Evolutionary conservation across 2,113 vertebrate species (phyloP).

Genomic region (Nyctereutes procyonoides): DNA sequence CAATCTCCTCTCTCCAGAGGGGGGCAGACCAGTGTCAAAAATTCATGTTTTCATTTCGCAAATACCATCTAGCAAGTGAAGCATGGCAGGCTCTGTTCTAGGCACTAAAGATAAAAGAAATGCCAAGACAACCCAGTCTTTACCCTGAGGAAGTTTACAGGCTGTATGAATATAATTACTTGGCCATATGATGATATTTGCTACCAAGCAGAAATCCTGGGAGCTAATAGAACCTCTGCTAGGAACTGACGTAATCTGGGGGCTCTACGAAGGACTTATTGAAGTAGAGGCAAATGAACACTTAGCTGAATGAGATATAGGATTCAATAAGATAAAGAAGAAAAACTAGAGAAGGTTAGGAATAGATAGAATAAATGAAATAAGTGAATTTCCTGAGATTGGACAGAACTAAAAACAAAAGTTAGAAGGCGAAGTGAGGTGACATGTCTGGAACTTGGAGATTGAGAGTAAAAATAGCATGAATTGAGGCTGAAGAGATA

Average conservation of each 20-base stretch:
- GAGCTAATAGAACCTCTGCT: not conserved
- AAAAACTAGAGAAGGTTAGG: not conserved
- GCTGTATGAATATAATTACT: not conserved
- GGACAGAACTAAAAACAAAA: not conserved
- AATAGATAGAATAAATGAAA: not conserved
- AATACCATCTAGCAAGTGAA: not conserved
- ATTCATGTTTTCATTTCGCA: not conserved
- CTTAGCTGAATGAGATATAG: not conserved
- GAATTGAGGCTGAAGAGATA: not conserved
- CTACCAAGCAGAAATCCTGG: not conserved
- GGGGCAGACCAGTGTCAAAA: constrained; percentile 65
- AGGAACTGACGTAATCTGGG: not conserved
- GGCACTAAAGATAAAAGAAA: not conserved
- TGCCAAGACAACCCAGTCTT: not conserved
- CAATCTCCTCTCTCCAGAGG: constrained; percentile 62
- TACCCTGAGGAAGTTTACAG: not conserved
- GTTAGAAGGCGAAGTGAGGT: not conserved
- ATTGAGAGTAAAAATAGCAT: not conserved
- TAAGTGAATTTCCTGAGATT: not conserved
- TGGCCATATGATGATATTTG: not conserved
- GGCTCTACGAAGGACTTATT: not conserved
- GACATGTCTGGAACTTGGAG: not conserved
- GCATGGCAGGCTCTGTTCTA: not conserved
- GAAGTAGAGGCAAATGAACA: not conserved
- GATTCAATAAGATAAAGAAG: not conserved